Conservation (phyloP, 2,113 vertebrate genomes). For the Neogobius melanostomus region DNA sequence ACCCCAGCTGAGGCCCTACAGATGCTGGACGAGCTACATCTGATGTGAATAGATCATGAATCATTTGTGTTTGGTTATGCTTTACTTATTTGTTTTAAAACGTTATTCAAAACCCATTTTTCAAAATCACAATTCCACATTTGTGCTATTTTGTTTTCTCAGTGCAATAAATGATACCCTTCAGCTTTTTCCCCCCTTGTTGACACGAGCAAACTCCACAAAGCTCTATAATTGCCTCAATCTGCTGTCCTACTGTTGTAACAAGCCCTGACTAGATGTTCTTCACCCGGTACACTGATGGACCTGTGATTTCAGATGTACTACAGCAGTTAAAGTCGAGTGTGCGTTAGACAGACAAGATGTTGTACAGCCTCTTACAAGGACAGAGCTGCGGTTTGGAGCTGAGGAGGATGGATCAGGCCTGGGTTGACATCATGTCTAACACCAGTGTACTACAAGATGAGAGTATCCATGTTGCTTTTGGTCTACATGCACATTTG, state of each 20-base stretch:
- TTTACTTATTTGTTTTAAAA: too few relatives aligned
- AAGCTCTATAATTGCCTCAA: constrained; percentile 48
- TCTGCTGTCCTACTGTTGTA: constrained; percentile 43
- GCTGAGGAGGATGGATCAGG: constrained; percentile 63
- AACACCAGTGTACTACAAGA: constrained; percentile 71
- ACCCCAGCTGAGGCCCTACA: too few relatives aligned
- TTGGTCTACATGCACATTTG: constrained; percentile 70
- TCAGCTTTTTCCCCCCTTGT: not conserved
- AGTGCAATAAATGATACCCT: not conserved
- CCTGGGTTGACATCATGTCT: constrained; percentile 66
- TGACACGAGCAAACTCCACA: constrained; percentile 27
- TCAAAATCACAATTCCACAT: too few relatives aligned
- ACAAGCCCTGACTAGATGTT: constrained; percentile 63
- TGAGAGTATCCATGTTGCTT: constrained; percentile 59
- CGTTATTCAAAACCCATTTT: too few relatives aligned
- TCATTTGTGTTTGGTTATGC: too few relatives aligned
- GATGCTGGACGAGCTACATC: too few relatives aligned
- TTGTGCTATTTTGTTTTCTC: too few relatives aligned
- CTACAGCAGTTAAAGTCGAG: constrained; percentile 53
- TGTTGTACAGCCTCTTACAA: constrained; percentile 65
- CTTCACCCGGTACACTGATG: constrained; percentile 48
- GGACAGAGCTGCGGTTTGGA: constrained; percentile 60
- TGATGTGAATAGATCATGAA: too few relatives aligned
- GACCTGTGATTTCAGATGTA: constrained; percentile 64
- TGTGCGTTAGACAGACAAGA: constrained; percentile 60